phyloP scores from a whole-genome alignment of 1,140 invertebrate genomes.

The Polypedilum pembai region DNA sequence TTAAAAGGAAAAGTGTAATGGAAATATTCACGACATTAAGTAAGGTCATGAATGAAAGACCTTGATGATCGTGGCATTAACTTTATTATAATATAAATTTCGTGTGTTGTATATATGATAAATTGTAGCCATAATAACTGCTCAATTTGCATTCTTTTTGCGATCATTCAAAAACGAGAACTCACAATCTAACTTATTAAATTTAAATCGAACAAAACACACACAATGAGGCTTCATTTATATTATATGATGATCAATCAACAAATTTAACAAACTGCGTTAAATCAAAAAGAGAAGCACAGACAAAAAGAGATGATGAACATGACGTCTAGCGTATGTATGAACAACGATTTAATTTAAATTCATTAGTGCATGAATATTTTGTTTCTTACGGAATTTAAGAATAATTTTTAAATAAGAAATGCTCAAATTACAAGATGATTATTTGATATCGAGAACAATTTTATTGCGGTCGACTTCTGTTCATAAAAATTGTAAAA shows the following conservation, averaged over 20 bases:
- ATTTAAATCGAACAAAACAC: background rate
- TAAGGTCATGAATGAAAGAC: background rate
- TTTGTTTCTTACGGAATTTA: too few species aligned
- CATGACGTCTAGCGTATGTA: background rate
- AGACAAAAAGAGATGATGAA: too few species aligned
- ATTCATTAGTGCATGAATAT: conserved; percentile 6
- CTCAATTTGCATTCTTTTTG: conserved; percentile 18
- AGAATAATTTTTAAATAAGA: too few species aligned
- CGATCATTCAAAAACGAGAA: background rate
- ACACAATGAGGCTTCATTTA: background rate
- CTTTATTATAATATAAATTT: background rate
- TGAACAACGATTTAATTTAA: background rate
- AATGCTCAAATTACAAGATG: background rate
- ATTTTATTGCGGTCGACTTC: conserved; percentile 2
- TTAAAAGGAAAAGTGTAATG: background rate
- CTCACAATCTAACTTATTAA: background rate
- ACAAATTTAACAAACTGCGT: background rate
- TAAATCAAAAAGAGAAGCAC: background rate
- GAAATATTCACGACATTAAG: background rate
- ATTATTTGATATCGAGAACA: background rate
- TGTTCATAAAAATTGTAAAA: background rate
- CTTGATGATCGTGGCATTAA: background rate
- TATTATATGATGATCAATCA: background rate
- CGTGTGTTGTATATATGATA: background rate
- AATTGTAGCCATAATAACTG: background rate